Conservation (phyloP, 2,113 vertebrate genomes). For the Hydrolagus affinis region DNA sequence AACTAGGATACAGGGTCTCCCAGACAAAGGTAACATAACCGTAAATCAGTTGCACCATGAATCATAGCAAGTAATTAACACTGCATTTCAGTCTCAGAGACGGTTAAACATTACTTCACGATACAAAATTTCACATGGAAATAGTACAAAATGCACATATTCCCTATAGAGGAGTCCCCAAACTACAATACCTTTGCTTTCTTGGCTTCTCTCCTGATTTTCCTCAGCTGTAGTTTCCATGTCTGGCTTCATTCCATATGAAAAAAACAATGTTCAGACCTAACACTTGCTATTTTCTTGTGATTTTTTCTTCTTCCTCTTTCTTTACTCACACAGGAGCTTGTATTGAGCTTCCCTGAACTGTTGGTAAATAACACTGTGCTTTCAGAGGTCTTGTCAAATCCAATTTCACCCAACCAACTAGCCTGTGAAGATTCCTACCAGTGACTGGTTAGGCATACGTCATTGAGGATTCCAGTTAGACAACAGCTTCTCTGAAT, state of each 20-base stretch:
- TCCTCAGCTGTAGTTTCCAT: constrained; percentile 89
- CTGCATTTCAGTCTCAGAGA: neutral
- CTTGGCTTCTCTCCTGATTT: constrained; percentile 77
- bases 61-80: neutral
- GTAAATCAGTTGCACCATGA: neutral
- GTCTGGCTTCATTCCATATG: constrained; percentile 80
- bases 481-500: constrained; percentile 53
- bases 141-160: neutral
- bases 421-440: constrained; percentile 58
- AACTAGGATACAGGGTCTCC: neutral
- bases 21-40: neutral
- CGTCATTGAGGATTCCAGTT: constrained; percentile 56
- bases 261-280: constrained; percentile 72
- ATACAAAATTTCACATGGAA: neutral
- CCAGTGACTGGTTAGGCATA: constrained; percentile 52
- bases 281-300: constrained; percentile 62
- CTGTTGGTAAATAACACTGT: constrained; percentile 58
- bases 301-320: constrained; percentile 46
- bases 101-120: neutral
- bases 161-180: constrained; percentile 59
- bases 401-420: constrained; percentile 58
- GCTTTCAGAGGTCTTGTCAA: constrained; percentile 61
- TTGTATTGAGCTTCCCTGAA: constrained; percentile 59
- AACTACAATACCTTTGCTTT: constrained; percentile 74
- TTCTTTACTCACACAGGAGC: constrained; percentile 51